Percentiles rank a stretch among this genome's conserved stretches.
These are phyloP conservation scores for Bombyx mori DNA, from an alignment of 1,140 invertebrate species.

Conservation along the genomic window DNA sequence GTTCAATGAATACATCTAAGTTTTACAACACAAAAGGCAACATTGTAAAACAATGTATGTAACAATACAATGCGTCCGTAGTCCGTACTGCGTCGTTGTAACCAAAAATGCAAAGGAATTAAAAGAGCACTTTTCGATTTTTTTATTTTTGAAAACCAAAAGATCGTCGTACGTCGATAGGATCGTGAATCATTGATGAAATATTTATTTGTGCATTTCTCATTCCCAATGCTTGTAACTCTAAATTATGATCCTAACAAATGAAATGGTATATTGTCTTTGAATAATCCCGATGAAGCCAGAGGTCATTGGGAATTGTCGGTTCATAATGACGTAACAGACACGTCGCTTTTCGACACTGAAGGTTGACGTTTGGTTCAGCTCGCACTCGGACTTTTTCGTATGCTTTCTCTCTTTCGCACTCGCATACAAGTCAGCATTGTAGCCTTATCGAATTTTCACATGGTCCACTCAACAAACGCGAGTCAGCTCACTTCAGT, in stretches of 20 bases:
- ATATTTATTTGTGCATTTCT: no score
- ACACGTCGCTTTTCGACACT: conserved; percentile 1
- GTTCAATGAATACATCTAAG: no score
- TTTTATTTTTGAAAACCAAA: no score
- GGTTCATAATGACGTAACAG: conserved; percentile 5
- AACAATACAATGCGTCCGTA: no score
- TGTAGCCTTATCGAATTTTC: conserved; percentile 48
- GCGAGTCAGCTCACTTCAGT: conserved; percentile 26
- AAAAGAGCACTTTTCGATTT: no score
- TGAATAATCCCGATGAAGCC: background rate
- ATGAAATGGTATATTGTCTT: background rate
- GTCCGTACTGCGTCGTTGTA: no score
- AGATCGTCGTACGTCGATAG: no score
- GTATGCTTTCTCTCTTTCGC: conserved; percentile 24
- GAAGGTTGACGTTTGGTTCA: conserved; percentile 16
- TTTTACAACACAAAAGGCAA: no score
- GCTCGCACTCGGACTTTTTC: conserved; percentile 1
- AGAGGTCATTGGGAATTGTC: background rate
- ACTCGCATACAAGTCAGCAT: conserved; percentile 15
- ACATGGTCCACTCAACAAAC: conserved; percentile 9
- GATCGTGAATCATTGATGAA: no score
- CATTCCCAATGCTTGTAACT: background rate
- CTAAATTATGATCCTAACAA: background rate
- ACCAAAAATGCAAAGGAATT: no score
- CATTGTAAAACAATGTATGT: no score